Base-by-base conservation (phyloP, 2,888 invertebrate species). In the Saturnia pavonia region DNA sequence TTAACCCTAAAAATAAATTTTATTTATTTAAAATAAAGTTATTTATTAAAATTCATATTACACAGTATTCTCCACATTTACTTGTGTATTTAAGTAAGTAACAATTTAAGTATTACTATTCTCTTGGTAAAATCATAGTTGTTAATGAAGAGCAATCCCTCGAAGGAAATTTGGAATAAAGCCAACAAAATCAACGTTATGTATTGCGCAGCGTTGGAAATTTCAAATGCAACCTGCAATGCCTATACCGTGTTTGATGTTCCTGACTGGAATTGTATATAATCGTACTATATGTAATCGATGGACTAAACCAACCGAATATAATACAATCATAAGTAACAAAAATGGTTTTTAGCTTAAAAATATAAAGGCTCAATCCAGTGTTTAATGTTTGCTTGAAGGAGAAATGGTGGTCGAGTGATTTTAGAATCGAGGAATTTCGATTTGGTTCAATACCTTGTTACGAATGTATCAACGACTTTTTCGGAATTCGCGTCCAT, bases 111-210 rank as follows among this genome's bases (percentile, higher is more conserved):
- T 4, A 45, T 16, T 54, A 34, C 45, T 40, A 40, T 51, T 70
- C 27, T 48, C 34, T 11, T 11, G 67, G 40, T n/a, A 48, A 72
- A 69, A 72, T 42, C 48, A 43, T 54, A 40, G 69, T 63, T 40
- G 67, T 60, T 72, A 70, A 72, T 68, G 67, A 67, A 45, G 67
- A 45, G 22, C 48, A 69, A 60, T 69, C 25, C 57, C 60, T 67
- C 65, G 34, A 54, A 51, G 48, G 57, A 67, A 67, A 42, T 2
- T 71, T 77, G 78, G 77, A 77, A 68, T 71, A 63, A 54, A 72
- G 76, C 77, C 77, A 77, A 73, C 74, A 71, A 73, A 71, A 54
- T 73, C 75, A 74, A 76, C 74, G 76, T 76, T 65, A 74, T 76
- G 75, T 75, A 77, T 70, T 71, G 72, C 70, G 74, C 71, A 74